Percentiles rank a stretch among this genome's conserved stretches.
phyloP scores from a whole-genome alignment of 2,888 invertebrate genomes.

The Eupithecia tripunctaria region DNA sequence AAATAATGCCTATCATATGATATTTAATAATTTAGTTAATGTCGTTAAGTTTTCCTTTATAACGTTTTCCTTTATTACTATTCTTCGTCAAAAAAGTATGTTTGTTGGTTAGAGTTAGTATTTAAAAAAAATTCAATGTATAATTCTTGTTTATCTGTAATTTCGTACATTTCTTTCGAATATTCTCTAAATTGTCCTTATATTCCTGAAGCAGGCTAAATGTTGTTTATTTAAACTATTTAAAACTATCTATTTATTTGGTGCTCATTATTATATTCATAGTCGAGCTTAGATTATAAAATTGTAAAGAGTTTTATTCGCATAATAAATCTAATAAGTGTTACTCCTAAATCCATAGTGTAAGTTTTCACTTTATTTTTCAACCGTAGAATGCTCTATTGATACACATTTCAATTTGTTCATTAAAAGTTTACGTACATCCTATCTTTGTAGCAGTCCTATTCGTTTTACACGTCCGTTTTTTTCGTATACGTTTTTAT shows the following conservation, averaged over 20 bases:
- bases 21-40: neutral
- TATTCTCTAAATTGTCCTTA: neutral
- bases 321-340: neutral
- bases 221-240: neutral
- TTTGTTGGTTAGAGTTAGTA: neutral
- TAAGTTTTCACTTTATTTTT: neutral
- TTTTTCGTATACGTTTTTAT: too few relatives aligned
- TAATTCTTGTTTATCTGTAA: neutral
- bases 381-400: neutral
- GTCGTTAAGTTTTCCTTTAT: neutral
- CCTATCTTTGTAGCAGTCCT: too few relatives aligned
- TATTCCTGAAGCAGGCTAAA: constrained; percentile 27
- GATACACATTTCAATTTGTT: neutral
- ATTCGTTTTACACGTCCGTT: too few relatives aligned
- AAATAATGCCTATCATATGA: neutral
- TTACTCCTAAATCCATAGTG: neutral
- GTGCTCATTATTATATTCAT: constrained; percentile 25
- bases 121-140: neutral
- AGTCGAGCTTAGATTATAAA: constrained; percentile 34
- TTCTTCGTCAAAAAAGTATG: neutral
- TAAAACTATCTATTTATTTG: constrained; percentile 19
- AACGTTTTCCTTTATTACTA: neutral
- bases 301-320: constrained; percentile 24
- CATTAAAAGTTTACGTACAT: too few relatives aligned
- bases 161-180: neutral